Percentiles rank a stretch among this genome's conserved stretches.
phyloP scores from a whole-genome alignment of 2,113 vertebrate genomes.

The Eurystomus gularis region DNA sequence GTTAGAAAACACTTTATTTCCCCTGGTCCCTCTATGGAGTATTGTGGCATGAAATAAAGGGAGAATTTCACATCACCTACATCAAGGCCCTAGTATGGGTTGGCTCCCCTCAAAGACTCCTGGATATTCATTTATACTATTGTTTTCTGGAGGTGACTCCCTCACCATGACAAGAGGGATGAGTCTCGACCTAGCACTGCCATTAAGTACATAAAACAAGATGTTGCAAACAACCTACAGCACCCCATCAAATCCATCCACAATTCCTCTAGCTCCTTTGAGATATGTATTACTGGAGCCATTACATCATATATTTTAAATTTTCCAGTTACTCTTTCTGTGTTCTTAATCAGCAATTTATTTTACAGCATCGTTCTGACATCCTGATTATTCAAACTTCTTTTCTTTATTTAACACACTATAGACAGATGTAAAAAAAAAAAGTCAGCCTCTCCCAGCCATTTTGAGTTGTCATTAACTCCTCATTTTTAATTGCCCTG shows the following conservation, averaged over 20 bases:
- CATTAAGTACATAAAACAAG: not conserved
- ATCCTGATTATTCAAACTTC: not conserved
- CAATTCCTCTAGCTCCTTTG: not conserved
- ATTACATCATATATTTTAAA: not conserved
- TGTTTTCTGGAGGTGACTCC: not conserved
- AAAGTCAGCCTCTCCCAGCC: not conserved
- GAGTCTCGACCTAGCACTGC: not conserved
- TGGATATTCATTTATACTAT: not conserved
- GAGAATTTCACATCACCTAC: not conserved
- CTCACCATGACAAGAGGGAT: not conserved
- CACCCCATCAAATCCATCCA: not conserved
- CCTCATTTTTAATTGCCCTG: conserved; percentile 32
- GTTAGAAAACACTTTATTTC: not conserved
- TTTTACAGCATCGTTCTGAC: not conserved
- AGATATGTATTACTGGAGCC: not conserved
- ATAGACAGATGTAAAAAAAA: not conserved
- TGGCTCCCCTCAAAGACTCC: not conserved
- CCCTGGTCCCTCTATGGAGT: not conserved
- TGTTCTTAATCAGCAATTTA: not conserved
- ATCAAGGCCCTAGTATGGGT: not conserved
- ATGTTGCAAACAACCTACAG: not conserved
- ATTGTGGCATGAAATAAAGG: not conserved
- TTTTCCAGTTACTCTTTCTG: not conserved
- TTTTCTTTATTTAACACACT: not conserved
- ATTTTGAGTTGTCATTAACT: conserved; percentile 2